Conservation (phyloP, 2,113 vertebrate species). For the Hydrochoerus hydrochaeris region DNA sequence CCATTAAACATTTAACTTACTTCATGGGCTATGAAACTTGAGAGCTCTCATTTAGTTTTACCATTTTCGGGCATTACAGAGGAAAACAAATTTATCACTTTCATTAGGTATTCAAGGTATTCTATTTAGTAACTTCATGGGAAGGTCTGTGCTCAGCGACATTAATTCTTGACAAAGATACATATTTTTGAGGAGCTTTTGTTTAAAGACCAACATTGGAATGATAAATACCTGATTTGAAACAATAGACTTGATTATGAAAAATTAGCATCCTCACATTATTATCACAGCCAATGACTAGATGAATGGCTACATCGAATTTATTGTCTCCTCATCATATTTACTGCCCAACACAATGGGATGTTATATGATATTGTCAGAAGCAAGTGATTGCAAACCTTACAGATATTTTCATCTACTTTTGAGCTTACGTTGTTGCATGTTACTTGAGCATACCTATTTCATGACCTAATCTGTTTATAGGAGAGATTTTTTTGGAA, state of each 20-base stretch:
- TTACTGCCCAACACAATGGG: not conserved
- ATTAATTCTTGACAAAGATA: slow-evolving; percentile 26
- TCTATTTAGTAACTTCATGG: not conserved
- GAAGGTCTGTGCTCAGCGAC: not conserved
- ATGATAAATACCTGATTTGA: slow-evolving; percentile 47
- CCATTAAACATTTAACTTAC: not conserved
- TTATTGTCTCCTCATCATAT: slow-evolving; percentile 6
- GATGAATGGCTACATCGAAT: not conserved
- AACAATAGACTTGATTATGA: not conserved
- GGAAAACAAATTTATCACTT: slow-evolving; percentile 1
- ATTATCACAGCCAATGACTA: not conserved
- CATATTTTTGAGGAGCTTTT: not conserved
- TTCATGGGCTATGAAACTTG: not conserved
- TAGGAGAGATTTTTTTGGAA: slow-evolving; percentile 31
- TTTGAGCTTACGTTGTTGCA: not conserved
- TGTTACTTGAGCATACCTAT: not conserved
- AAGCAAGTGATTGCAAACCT: not conserved
- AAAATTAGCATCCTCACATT: not conserved
- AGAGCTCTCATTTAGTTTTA: not conserved
- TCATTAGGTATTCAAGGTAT: slow-evolving; percentile 26
- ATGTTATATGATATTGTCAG: not conserved
- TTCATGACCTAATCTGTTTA: slow-evolving; percentile 56
- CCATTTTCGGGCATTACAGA: not conserved
- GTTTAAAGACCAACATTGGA: slow-evolving; percentile 3
- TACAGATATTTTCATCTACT: not conserved